Evolutionary conservation across 2,797 vertebrate species (phyloP).

Genomic region (Toxotes lorentzi): DNA sequence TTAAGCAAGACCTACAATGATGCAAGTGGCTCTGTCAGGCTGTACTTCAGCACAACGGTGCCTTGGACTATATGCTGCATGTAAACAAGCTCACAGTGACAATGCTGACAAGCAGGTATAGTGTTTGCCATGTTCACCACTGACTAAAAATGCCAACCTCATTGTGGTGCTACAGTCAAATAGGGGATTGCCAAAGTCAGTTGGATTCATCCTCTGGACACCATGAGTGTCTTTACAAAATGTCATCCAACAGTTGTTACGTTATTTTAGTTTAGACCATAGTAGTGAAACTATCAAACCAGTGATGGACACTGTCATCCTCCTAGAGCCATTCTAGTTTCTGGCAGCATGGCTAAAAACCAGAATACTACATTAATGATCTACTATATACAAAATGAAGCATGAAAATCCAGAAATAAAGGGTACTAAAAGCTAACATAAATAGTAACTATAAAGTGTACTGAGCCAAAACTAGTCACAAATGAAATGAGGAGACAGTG

Average conservation of each 20-base stretch:
- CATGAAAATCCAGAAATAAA: too few relatives aligned
- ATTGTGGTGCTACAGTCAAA: background rate
- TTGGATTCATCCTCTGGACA: background rate
- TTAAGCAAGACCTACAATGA: background rate
- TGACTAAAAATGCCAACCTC: background rate
- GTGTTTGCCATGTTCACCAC: background rate
- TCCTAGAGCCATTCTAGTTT: too few relatives aligned
- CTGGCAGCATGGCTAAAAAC: too few relatives aligned
- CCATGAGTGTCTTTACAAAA: too few relatives aligned
- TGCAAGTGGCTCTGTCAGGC: background rate
- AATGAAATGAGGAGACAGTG: background rate
- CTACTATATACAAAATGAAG: too few relatives aligned
- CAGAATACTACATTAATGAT: too few relatives aligned
- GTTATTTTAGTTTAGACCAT: background rate
- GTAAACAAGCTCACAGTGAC: background rate
- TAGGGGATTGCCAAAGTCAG: background rate
- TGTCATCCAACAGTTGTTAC: background rate
- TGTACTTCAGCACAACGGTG: background rate
- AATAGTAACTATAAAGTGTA: background rate
- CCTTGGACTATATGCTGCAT: background rate
- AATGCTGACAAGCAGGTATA: too few relatives aligned
- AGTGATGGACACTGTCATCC: background rate
- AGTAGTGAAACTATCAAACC: background rate
- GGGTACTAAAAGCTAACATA: background rate
- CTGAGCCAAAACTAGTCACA: background rate